Evolutionary conservation across 2,113 vertebrate species (phyloP).

Genomic region (Jacana jacana): DNA sequence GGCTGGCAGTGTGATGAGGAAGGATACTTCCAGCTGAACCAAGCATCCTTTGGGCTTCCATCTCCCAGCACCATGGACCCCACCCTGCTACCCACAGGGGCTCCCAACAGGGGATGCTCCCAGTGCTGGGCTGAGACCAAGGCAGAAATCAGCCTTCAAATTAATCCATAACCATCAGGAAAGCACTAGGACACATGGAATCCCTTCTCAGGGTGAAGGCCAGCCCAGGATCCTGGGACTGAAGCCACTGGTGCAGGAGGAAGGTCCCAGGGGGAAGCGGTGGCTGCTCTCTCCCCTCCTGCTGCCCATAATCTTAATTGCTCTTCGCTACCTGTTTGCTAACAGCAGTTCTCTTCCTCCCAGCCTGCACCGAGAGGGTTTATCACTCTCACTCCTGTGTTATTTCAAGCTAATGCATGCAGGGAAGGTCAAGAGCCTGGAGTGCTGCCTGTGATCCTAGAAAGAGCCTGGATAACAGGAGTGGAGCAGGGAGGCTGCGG

Average conservation of each 20-base stretch:
- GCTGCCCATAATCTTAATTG: neutral
- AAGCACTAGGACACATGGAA: neutral
- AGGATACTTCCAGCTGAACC: neutral
- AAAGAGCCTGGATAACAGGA: neutral
- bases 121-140: neutral
- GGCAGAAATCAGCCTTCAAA: neutral
- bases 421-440: neutral
- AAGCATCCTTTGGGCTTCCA: neutral
- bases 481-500: neutral
- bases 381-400: rapidly evolving
- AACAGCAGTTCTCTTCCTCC: neutral
- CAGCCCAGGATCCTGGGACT: neutral
- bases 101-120: neutral
- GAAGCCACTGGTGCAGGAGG: neutral
- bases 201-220: neutral
- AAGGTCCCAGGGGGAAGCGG: neutral
- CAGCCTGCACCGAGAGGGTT: neutral
- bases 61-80: neutral
- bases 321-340: neutral
- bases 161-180: neutral
- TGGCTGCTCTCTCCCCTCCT: neutral
- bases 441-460: neutral
- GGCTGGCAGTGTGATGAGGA: rapidly evolving
- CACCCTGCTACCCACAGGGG: rapidly evolving
- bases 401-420: rapidly evolving